A percentile compares a stretch with the other conserved stretches of the same genome.
Conservation (phyloP, 2,113 vertebrate species). For the Scartelaos histophorus region DNA sequence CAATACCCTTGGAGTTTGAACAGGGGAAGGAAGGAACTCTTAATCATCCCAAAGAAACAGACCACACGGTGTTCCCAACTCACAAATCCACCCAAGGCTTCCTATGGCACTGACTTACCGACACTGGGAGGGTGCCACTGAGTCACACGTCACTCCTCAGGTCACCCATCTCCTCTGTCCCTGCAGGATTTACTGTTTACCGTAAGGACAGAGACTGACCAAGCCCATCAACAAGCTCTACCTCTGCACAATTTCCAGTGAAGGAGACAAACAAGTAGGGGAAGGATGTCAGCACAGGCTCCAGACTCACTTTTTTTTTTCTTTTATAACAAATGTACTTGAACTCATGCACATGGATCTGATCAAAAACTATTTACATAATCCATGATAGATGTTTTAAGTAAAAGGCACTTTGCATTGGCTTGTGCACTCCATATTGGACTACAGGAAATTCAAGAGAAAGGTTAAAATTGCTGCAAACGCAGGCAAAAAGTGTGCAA, state of each 20-base stretch:
- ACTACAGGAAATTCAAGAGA: background rate
- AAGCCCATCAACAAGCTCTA: slow-evolving; percentile 24
- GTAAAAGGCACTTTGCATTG: background rate
- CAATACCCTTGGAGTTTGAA: slow-evolving; percentile 50
- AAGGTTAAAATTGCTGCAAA: background rate
- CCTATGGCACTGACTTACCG: slow-evolving; percentile 53
- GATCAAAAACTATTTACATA: background rate
- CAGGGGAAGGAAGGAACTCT: slow-evolving; percentile 73
- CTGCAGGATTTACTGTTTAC: slow-evolving; percentile 46
- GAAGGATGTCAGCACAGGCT: slow-evolving; percentile 69
- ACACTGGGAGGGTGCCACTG: slow-evolving; percentile 46
- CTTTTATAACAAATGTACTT: slow-evolving; percentile 22
- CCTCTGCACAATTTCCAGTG: slow-evolving; percentile 54
- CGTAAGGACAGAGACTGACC: slow-evolving; percentile 14
- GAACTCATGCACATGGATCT: slow-evolving; percentile 1
- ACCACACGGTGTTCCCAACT: slow-evolving; percentile 55
- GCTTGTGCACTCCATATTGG: background rate
- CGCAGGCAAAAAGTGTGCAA: no score
- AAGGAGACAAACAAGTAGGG: slow-evolving; percentile 69
- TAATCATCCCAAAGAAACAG: slow-evolving; percentile 67
- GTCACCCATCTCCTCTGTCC: slow-evolving; percentile 20
- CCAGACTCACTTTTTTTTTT: slow-evolving; percentile 29
- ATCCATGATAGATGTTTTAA: background rate
- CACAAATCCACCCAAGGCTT: slow-evolving; percentile 55
- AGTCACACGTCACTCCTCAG: slow-evolving; percentile 14